phyloP scores from a whole-genome alignment of 2,797 vertebrate species.

The Microctenopoma steveboyesi region DNA sequence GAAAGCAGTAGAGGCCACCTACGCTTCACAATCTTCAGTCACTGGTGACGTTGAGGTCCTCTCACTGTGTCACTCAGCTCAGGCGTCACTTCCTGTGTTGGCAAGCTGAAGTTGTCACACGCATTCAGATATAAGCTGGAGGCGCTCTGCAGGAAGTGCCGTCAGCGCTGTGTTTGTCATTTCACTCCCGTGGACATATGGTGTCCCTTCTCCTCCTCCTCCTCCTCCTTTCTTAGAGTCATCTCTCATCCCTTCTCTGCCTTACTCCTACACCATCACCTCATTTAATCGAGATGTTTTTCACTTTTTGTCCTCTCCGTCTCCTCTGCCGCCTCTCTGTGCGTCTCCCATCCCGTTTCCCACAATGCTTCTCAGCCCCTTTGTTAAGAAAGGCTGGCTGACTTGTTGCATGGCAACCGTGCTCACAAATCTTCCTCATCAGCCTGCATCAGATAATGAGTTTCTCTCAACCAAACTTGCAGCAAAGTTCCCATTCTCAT shows the following conservation, averaged over 20 bases:
- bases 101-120: slow-evolving; percentile 8
- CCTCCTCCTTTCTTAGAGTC: background rate
- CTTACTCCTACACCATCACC: background rate
- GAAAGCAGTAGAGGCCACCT: slow-evolving; percentile 7
- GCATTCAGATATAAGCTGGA: background rate
- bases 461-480: slow-evolving; percentile 51
- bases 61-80: background rate
- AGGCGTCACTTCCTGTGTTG: slow-evolving; percentile 29
- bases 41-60: slow-evolving; percentile 7
- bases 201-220: slow-evolving; percentile 8
- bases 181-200: slow-evolving; percentile 17
- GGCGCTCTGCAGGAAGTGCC: slow-evolving; percentile 1
- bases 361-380: slow-evolving; percentile 40
- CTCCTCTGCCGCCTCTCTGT: background rate
- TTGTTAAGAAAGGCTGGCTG: slow-evolving; percentile 47
- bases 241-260: slow-evolving; percentile 1
- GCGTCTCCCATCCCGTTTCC: slow-evolving; percentile 9
- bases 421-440: slow-evolving; percentile 54
- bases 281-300: background rate
- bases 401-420: slow-evolving; percentile 86
- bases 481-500: slow-evolving; percentile 48
- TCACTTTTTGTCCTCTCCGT: background rate
- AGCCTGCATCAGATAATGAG: slow-evolving; percentile 52
- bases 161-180: slow-evolving; percentile 1
- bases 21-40: slow-evolving; percentile 9